phyloP scores from a whole-genome alignment of 2,113 vertebrate species.

The Bagarius yarrelli region DNA sequence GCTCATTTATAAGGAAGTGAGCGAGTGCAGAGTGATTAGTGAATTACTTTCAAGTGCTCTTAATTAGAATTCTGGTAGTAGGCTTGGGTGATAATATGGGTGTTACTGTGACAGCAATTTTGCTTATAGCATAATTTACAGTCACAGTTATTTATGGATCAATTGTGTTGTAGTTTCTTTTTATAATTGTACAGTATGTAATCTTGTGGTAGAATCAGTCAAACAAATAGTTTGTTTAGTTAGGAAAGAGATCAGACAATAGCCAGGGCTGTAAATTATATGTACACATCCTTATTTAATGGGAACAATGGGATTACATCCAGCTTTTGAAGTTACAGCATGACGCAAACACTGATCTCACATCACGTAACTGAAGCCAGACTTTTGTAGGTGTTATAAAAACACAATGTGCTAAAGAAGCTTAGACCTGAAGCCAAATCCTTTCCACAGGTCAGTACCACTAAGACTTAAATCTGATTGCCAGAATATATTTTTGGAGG shows the following conservation, averaged over 20 bases:
- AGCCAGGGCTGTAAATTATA: background rate
- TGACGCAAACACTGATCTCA: conserved; percentile 25
- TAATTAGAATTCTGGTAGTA: too few relatives aligned
- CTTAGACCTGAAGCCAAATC: conserved; percentile 36
- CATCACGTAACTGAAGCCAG: conserved; percentile 22
- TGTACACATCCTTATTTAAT: conserved; percentile 6
- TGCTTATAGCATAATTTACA: background rate
- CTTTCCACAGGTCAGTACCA: conserved; percentile 27
- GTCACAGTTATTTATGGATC: background rate
- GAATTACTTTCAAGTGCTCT: too few relatives aligned
- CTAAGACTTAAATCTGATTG: conserved; percentile 10
- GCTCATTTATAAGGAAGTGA: too few relatives aligned
- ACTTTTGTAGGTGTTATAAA: conserved; percentile 37
- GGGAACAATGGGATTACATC: background rate
- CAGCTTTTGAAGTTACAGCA: background rate
- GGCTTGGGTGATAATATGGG: too few relatives aligned
- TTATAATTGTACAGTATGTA: too few relatives aligned
- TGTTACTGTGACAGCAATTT: too few relatives aligned
- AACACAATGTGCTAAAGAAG: conserved; percentile 24
- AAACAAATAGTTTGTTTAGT: background rate
- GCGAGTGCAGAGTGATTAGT: too few relatives aligned
- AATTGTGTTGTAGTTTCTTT: background rate
- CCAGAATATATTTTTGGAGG: background rate
- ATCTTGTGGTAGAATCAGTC: background rate
- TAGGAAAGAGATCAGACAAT: background rate